phyloP scores from a whole-genome alignment of 2,797 vertebrate species.

The Onychomys leucogaster region DNA sequence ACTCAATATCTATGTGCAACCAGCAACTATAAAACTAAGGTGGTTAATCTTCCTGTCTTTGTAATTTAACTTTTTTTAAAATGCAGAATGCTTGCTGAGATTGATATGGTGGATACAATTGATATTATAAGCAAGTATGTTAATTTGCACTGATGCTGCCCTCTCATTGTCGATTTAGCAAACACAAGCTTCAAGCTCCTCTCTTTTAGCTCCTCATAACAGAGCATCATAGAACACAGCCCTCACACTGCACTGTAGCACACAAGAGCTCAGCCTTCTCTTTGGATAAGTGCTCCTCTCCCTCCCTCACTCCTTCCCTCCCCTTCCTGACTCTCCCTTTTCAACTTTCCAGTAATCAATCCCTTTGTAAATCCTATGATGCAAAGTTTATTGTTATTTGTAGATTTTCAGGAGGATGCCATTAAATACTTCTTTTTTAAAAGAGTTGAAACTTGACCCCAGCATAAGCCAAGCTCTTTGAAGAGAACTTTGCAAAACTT shows the following conservation, averaged over 20 bases:
- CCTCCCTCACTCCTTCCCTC: background rate
- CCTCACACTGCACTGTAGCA: fast-evolving
- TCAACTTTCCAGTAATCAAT: background rate
- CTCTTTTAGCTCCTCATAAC: background rate
- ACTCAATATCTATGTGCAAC: background rate
- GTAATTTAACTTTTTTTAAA: background rate
- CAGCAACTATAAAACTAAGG: background rate
- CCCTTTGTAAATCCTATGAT: background rate
- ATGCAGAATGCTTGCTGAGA: background rate
- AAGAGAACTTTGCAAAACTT: slow-evolving; percentile 47
- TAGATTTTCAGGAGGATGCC: slow-evolving; percentile 10
- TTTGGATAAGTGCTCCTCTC: background rate
- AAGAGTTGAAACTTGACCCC: slow-evolving; percentile 29
- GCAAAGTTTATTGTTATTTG: background rate
- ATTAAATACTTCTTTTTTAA: slow-evolving; percentile 8
- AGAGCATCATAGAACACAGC: background rate
- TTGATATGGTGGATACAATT: background rate
- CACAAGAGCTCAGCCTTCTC: background rate
- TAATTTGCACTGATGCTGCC: background rate
- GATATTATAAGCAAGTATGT: background rate
- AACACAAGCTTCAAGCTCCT: too few relatives aligned
- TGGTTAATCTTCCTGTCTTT: background rate
- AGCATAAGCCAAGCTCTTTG: slow-evolving; percentile 5
- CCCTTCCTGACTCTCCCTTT: background rate
- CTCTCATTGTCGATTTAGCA: background rate